Evolutionary conservation across 2,113 vertebrate species (phyloP).

Genomic region (Genyomyrus donnyi): DNA sequence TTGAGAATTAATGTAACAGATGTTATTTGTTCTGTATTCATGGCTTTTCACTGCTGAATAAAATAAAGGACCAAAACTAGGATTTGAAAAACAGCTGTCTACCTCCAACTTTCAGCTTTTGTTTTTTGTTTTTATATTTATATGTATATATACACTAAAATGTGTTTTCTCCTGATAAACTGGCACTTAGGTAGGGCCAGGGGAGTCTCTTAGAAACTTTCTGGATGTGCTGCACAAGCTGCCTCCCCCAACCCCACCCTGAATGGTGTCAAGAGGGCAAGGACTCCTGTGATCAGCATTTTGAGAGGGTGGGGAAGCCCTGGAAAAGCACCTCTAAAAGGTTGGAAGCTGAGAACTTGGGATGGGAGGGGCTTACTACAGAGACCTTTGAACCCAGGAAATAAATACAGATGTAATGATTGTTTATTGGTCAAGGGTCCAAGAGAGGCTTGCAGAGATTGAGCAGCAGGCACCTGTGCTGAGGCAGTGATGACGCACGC

Average conservation of each 20-base stretch:
- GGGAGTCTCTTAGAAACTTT: conserved; percentile 82
- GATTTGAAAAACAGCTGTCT: conserved; percentile 98
- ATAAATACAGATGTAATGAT: conserved; percentile 28
- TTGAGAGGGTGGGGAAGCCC: conserved; percentile 64
- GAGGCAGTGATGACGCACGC: conserved; percentile 31
- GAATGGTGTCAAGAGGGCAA: conserved; percentile 51
- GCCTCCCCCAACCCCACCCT: conserved; percentile 71
- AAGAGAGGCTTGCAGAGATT: conserved; percentile 42
- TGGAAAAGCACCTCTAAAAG: conserved; percentile 49
- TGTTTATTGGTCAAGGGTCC: conserved; percentile 42
- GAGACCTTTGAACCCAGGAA: not conserved
- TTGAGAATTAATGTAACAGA: conserved; percentile 95
- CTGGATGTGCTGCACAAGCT: conserved; percentile 81
- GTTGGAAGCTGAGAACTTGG: conserved; percentile 12
- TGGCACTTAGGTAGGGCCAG: conserved; percentile 42
- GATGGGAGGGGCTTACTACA: not conserved
- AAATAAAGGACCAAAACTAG: conserved; percentile 99
- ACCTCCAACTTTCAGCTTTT: conserved; percentile 82
- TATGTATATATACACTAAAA: conserved; percentile 64
- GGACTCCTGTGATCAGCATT: conserved; percentile 58
- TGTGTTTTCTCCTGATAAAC: conserved; percentile 27
- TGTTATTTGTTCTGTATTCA: conserved; percentile 99
- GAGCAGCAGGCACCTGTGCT: conserved; percentile 41
- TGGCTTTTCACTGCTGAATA: conserved; percentile 99
- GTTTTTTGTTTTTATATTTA: conserved; percentile 10